Evolutionary conservation across 2,888 invertebrate species (phyloP).

Genomic region (Bibio marci): DNA sequence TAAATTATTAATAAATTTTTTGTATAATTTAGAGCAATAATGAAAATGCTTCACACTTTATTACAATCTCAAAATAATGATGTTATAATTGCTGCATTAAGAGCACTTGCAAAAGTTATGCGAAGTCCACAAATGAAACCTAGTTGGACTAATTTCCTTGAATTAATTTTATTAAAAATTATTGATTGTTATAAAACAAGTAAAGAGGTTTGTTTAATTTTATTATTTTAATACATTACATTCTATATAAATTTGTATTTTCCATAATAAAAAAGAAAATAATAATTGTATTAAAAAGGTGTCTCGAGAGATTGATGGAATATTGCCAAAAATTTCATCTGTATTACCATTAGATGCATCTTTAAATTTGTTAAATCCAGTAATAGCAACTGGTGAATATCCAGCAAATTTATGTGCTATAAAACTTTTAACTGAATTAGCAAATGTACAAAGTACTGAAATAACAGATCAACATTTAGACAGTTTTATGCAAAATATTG

Average conservation of each 20-base stretch:
- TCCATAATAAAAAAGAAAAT: not conserved
- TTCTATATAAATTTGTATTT: constrained; percentile 6
- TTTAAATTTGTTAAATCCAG: constrained; percentile 49
- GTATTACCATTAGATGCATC: constrained; percentile 67
- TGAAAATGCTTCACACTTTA: constrained; percentile 63
- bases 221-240: not conserved
- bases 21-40: constrained; percentile 35
- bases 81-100: constrained; percentile 58
- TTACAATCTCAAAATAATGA: constrained; percentile 36
- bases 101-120: constrained; percentile 71
- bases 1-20: constrained; percentile 1
- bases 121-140: constrained; percentile 56
- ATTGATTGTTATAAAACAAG: constrained; percentile 68
- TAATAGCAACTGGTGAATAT: constrained; percentile 73
- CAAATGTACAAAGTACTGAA: constrained; percentile 55
- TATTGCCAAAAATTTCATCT: constrained; percentile 53
- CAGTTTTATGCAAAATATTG: constrained; percentile 73
- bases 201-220: constrained; percentile 37
- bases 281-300: constrained; percentile 35
- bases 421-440: constrained; percentile 74
- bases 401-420: constrained; percentile 83
- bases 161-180: constrained; percentile 77
- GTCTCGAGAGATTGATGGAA: constrained; percentile 70
- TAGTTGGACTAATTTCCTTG: constrained; percentile 76
- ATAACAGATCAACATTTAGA: constrained; percentile 57